phyloP scores from a whole-genome alignment of 1,140 invertebrate genomes.

The Drosophila elegans region DNA sequence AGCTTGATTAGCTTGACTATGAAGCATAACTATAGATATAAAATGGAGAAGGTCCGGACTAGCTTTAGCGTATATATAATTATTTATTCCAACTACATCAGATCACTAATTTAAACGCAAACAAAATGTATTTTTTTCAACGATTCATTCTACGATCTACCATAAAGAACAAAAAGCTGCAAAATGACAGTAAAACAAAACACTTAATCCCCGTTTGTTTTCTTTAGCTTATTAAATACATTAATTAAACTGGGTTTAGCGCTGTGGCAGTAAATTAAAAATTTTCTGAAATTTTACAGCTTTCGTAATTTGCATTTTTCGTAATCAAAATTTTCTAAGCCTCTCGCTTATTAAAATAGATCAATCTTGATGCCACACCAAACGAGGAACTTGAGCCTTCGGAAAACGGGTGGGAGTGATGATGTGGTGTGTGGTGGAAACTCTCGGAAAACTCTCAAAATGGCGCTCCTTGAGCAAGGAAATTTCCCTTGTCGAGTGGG shows the following conservation, averaged over 20 bases:
- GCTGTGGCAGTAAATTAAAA: conserved; percentile 55
- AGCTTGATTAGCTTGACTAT: conserved; percentile 8
- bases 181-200: conserved; percentile 35
- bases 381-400: conserved; percentile 2
- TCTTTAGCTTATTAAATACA: conserved; percentile 5
- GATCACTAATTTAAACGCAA: conserved; percentile 43
- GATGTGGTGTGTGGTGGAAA: background rate
- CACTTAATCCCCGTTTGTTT: conserved; percentile 17
- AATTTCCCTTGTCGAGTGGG: conserved; percentile 57
- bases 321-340: conserved; percentile 52
- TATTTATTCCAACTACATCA: conserved; percentile 44
- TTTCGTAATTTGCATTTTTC: conserved; percentile 45
- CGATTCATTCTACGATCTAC: conserved; percentile 44
- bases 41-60: conserved; percentile 29
- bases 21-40: conserved; percentile 40
- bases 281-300: conserved; percentile 23
- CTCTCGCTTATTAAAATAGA: conserved; percentile 72
- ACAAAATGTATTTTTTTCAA: conserved; percentile 64
- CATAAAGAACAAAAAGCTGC: conserved; percentile 37
- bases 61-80: conserved; percentile 67
- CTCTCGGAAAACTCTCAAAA: conserved; percentile 32
- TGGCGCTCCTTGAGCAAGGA: conserved; percentile 48
- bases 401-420: background rate
- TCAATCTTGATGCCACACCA: conserved; percentile 56
- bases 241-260: conserved; percentile 25